Evolutionary conservation across 1,140 invertebrate species (phyloP).

Genomic region (Belonocnema kinseyi): DNA sequence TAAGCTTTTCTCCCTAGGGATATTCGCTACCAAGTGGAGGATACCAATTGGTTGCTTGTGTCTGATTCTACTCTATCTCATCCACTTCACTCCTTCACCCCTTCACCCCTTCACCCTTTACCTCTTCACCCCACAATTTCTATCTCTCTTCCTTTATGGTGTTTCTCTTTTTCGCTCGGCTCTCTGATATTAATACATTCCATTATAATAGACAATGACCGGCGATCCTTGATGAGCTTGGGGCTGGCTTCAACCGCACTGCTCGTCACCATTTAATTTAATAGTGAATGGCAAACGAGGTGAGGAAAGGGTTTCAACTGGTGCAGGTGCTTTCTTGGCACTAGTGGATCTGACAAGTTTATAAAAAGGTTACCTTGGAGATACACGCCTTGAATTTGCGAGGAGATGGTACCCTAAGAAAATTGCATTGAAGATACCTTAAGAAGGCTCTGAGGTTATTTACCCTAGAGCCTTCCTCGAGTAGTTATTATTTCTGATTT

Average conservation of each 20-base stretch:
- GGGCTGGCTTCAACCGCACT: constrained; percentile 59
- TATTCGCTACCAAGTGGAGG: constrained; percentile 40
- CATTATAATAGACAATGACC: constrained; percentile 73
- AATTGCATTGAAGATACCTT: neutral
- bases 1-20: constrained; percentile 53
- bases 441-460: too few relatives aligned
- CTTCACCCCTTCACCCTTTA: too few relatives aligned
- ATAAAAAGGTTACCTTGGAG: constrained; percentile 16
- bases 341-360: neutral
- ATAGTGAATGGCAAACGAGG: constrained; percentile 45
- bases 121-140: neutral
- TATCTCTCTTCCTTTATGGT: constrained; percentile 36
- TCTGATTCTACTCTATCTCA: constrained; percentile 21
- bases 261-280: constrained; percentile 71
- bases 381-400: constrained; percentile 5
- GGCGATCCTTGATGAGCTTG: constrained; percentile 68
- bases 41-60: constrained; percentile 34
- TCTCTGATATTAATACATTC: constrained; percentile 75
- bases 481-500: too few relatives aligned
- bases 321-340: neutral
- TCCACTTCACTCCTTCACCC: constrained; percentile 30
- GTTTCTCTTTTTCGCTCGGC: constrained; percentile 41
- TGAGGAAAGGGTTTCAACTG: constrained; percentile 16
- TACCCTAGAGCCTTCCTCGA: too few relatives aligned
- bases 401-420: neutral